Conservation (phyloP, 1,140 invertebrate genomes). For the Zaprionus taronus region DNA sequence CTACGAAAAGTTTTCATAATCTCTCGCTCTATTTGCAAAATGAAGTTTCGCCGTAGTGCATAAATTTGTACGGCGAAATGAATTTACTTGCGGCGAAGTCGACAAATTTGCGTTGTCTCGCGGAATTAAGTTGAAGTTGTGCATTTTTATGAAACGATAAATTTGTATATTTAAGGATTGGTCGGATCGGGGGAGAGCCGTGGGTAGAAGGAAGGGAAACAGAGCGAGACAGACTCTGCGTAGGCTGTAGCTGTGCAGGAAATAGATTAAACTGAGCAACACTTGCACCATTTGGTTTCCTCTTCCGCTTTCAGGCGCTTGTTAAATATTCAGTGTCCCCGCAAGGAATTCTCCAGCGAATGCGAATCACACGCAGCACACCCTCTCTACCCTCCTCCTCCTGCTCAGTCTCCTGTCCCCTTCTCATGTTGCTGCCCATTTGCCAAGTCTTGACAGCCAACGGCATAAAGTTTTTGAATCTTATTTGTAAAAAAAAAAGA, state of each 20-base stretch:
- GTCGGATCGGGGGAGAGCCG: constrained; percentile 20
- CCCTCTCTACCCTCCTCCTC: constrained; percentile 4
- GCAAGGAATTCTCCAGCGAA: constrained; percentile 36
- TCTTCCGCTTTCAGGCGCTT: constrained; percentile 51
- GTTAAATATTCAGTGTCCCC: constrained; percentile 69
- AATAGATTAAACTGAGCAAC: constrained; percentile 76
- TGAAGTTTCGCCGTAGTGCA: constrained; percentile 36
- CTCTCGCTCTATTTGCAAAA: constrained; percentile 15
- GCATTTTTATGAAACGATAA: constrained; percentile 57
- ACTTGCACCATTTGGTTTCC: constrained; percentile 68
- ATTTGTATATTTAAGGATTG: constrained; percentile 63
- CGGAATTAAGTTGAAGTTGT: constrained; percentile 63
- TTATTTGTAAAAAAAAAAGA: constrained; percentile 66
- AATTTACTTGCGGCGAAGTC: constrained; percentile 39
- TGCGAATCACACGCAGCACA: constrained; percentile 50
- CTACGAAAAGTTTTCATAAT: constrained; percentile 13
- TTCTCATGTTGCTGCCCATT: constrained; percentile 40
- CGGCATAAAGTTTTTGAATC: constrained; percentile 80
- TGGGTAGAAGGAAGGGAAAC: no score
- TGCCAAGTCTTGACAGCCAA: constrained; percentile 65
- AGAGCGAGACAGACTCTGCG: neutral
- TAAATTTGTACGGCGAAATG: constrained; percentile 42
- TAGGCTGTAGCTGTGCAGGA: constrained; percentile 43
- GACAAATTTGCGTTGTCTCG: constrained; percentile 48
- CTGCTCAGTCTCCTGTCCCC: neutral